Percentiles rank a stretch among this genome's conserved stretches.
These are phyloP conservation scores for Apoda limacodes DNA, from an alignment of 2,888 invertebrate species.

Conservation along the genomic window DNA sequence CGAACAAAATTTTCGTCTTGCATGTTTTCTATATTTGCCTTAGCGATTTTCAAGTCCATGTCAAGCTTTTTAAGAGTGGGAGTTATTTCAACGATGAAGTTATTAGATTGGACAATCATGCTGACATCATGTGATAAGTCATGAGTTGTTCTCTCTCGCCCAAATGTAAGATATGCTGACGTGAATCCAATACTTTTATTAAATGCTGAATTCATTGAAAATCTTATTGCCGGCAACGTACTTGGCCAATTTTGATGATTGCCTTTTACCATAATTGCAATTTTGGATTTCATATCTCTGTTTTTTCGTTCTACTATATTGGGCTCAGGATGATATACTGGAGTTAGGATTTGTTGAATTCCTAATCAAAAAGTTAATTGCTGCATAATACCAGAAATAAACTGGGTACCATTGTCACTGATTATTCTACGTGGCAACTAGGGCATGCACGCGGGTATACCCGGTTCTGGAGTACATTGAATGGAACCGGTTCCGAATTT, in stretches of 20 bases:
- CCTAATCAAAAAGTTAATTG: conserved; percentile 19
- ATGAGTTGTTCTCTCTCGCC: conserved; percentile 29
- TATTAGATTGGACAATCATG: conserved; percentile 23
- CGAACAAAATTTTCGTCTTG: conserved; percentile 4
- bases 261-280: conserved; percentile 13
- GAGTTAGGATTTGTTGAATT: conserved; percentile 24
- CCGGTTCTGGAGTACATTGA: too few relatives aligned
- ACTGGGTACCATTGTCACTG: conserved; percentile 33
- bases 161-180: conserved; percentile 32
- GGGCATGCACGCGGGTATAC: too few relatives aligned
- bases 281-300: conserved; percentile 14
- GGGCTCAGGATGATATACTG: conserved; percentile 28
- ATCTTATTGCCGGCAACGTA: conserved; percentile 8
- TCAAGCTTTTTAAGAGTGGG: conserved; percentile 7
- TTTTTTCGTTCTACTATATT: conserved; percentile 20
- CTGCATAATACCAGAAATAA: conserved; percentile 30
- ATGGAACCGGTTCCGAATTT: too few relatives aligned
- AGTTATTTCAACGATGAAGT: conserved; percentile 24
- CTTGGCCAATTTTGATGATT: conserved; percentile 11
- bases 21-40: conserved; percentile 4
- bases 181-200: conserved; percentile 22
- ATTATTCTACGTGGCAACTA: conserved; percentile 28
- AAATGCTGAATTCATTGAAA: conserved; percentile 11
- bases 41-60: conserved; percentile 1
- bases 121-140: conserved; percentile 26